A percentile compares a stretch with the other conserved stretches of the same genome.
Evolutionary conservation across 2,888 invertebrate genomes (phyloP).

Genomic region (Drosophila maculinotata): DNA sequence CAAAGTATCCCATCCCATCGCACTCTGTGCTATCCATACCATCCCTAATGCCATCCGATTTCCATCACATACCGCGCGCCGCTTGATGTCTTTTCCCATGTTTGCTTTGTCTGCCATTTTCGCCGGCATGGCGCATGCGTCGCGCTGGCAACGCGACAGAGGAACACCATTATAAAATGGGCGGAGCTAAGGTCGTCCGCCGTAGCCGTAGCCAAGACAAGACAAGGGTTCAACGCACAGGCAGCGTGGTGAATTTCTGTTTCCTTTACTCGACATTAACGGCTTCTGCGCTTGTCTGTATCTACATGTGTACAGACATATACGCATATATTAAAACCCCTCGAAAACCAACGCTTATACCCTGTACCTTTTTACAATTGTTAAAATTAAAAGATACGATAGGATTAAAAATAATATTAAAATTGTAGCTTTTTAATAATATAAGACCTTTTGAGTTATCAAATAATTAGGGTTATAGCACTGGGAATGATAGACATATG

Average conservation of each 20-base stretch:
- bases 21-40: slow-evolving; percentile 1
- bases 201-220: slow-evolving; percentile 8
- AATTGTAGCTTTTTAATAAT: no score
- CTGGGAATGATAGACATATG: no score
- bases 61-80: slow-evolving; percentile 7
- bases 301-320: slow-evolving; percentile 14
- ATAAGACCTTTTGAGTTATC: no score
- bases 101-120: slow-evolving; percentile 55
- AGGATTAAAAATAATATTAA: no score
- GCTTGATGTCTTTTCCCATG: slow-evolving; percentile 21
- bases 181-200: slow-evolving; percentile 78
- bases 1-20: slow-evolving; percentile 8
- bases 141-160: slow-evolving; percentile 51
- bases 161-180: slow-evolving; percentile 83
- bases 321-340: background rate
- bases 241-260: slow-evolving; percentile 69
- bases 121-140: slow-evolving; percentile 70
- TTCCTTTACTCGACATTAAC: slow-evolving; percentile 4
- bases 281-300: slow-evolving; percentile 41
- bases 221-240: slow-evolving; percentile 50
- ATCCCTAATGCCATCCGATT: slow-evolving; percentile 16
- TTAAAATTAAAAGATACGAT: no score
- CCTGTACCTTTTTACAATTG: no score
- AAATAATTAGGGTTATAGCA: no score
- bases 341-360: no score